Percentiles rank a stretch among this genome's conserved stretches.
Evolutionary conservation across 1,140 invertebrate species (phyloP).

Genomic region (Cydia pomonella): DNA sequence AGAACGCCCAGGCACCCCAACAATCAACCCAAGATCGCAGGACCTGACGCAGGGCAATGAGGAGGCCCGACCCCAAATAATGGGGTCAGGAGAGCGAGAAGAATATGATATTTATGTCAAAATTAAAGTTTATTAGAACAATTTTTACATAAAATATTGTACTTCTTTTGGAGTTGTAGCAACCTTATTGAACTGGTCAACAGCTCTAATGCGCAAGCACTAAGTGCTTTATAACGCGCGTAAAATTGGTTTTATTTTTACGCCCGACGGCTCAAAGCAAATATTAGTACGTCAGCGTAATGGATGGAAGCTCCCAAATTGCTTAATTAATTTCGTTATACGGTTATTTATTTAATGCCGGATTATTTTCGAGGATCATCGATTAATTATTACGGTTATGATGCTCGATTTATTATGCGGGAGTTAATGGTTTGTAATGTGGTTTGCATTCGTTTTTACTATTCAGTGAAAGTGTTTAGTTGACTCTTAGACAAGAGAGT

Average conservation of each 20-base stretch:
- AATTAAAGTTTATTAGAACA: background rate
- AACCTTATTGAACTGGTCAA: background rate
- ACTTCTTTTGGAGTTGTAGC: background rate
- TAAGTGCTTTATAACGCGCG: conserved; percentile 35
- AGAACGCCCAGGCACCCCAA: too few relatives aligned
- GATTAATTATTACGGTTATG: conserved; percentile 15
- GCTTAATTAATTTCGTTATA: conserved; percentile 32
- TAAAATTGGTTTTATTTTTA: conserved; percentile 36
- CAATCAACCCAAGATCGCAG: too few relatives aligned
- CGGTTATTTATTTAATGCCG: conserved; percentile 24
- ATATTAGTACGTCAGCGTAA: conserved; percentile 10
- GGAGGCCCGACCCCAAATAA: too few relatives aligned
- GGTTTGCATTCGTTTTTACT: background rate
- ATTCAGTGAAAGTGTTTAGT: too few relatives aligned
- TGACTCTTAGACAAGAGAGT: too few relatives aligned
- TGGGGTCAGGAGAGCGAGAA: too few relatives aligned
- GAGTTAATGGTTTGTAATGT: background rate
- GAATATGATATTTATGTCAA: background rate
- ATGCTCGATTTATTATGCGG: background rate
- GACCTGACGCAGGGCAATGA: too few relatives aligned
- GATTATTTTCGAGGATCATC: conserved; percentile 19
- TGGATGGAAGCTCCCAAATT: conserved; percentile 23
- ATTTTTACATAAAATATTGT: background rate
- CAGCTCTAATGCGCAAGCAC: background rate
- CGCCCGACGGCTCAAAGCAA: conserved; percentile 3